Evolutionary conservation across 2,888 invertebrate genomes (phyloP).

Genomic region (Macropis europaea): DNA sequence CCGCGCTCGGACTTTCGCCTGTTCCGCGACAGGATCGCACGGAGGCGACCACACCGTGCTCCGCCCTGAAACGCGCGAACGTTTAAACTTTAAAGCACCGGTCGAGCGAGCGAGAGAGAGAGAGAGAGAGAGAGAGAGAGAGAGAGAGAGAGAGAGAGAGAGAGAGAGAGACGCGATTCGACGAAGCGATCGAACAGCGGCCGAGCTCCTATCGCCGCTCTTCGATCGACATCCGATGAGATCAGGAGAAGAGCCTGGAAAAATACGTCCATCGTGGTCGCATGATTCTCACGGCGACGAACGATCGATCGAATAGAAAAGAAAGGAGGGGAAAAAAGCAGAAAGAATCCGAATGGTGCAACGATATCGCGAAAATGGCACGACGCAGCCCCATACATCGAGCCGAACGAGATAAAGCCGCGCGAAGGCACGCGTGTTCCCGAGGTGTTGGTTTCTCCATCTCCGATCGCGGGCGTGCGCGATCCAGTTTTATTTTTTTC

Average conservation of each 20-base stretch:
- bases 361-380: constrained; percentile 14
- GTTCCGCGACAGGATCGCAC: too few relatives aligned
- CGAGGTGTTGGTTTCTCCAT: constrained; percentile 26
- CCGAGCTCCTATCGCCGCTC: neutral
- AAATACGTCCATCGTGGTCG: neutral
- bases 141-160: too few relatives aligned
- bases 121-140: too few relatives aligned
- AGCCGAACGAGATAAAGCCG: constrained; percentile 30
- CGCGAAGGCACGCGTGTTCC: constrained; percentile 13
- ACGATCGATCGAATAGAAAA: neutral
- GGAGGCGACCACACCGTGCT: too few relatives aligned
- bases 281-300: neutral
- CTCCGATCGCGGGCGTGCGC: neutral
- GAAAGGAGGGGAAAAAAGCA: neutral
- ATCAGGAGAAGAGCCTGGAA: neutral
- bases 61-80: too few relatives aligned
- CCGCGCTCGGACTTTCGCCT: neutral
- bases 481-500: constrained; percentile 25
- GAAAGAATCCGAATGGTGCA: neutral
- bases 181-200: too few relatives aligned
- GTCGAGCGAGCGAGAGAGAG: too few relatives aligned
- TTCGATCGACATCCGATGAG: neutral
- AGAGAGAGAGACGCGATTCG: too few relatives aligned
- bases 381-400: neutral
- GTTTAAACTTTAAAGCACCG: too few relatives aligned